Conservation (phyloP, 2,797 vertebrate genomes). For the Coreius guichenoti region DNA sequence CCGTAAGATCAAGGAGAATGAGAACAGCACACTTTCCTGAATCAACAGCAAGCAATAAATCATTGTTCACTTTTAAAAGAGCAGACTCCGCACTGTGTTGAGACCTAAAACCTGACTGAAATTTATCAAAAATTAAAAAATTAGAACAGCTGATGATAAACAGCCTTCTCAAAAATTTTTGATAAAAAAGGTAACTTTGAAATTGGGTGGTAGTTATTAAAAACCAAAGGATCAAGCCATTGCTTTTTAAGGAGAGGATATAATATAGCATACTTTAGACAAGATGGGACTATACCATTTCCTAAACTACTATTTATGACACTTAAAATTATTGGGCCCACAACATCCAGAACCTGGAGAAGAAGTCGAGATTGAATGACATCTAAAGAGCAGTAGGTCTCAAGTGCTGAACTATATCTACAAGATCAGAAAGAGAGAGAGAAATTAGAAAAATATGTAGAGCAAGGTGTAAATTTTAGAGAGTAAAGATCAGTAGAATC, state of each 20-base stretch:
- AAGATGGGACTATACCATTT: neutral
- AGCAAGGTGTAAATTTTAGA: too few relatives aligned
- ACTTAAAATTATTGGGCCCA: neutral
- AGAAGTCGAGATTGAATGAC: neutral
- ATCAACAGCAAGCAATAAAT: neutral
- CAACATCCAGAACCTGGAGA: neutral
- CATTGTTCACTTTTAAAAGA: neutral
- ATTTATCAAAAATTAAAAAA: neutral
- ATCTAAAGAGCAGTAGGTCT: neutral
- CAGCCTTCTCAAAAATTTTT: neutral
- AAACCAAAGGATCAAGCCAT: neutral
- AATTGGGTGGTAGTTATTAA: neutral
- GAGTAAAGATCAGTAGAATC: too few relatives aligned
- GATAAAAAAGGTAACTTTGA: neutral
- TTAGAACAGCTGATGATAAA: neutral
- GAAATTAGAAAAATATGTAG: too few relatives aligned
- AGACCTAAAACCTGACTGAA: neutral
- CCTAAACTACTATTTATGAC: neutral
- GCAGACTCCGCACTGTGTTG: neutral
- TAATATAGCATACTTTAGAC: neutral
- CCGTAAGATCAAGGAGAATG: neutral
- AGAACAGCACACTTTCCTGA: neutral
- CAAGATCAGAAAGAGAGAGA: too few relatives aligned
- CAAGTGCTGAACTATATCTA: too few relatives aligned
- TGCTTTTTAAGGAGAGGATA: neutral